phyloP scores from a whole-genome alignment of 2,888 invertebrate species.

The Bibio marci region DNA sequence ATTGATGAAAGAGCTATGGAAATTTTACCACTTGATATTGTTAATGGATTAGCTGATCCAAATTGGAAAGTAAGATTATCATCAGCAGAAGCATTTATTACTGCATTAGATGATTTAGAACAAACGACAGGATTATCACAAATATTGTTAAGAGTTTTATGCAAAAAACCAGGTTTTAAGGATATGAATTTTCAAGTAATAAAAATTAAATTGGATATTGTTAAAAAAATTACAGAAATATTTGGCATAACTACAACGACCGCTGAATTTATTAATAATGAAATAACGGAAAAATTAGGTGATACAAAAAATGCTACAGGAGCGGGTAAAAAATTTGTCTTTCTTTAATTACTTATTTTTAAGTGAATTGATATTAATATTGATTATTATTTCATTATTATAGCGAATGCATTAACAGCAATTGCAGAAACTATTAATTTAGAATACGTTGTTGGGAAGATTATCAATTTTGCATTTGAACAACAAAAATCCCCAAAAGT shows the following conservation, averaged over 20 bases:
- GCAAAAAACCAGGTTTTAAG: constrained; percentile 69
- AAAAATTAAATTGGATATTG: constrained; percentile 62
- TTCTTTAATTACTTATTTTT: neutral
- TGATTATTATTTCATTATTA: neutral
- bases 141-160: constrained; percentile 51
- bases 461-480: constrained; percentile 57
- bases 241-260: constrained; percentile 53
- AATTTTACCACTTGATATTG: constrained; percentile 42
- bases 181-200: constrained; percentile 87
- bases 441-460: constrained; percentile 53
- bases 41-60: constrained; percentile 49
- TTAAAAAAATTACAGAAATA: constrained; percentile 61
- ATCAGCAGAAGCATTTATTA: constrained; percentile 54
- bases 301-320: constrained; percentile 60
- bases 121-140: constrained; percentile 47
- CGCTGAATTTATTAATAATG: constrained; percentile 57
- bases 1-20: constrained; percentile 55
- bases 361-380: too few species aligned
- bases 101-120: constrained; percentile 42
- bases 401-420: constrained; percentile 39
- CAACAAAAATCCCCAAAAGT: constrained; percentile 80
- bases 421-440: constrained; percentile 65
- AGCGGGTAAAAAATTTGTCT: constrained; percentile 34
- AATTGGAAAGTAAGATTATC: constrained; percentile 76
- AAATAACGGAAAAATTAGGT: constrained; percentile 69